A percentile compares a stretch with the other conserved stretches of the same genome.
These are phyloP conservation scores for Botrylloides violaceus DNA, from an alignment of 23 tunicate species.

Conservation along the genomic window DNA sequence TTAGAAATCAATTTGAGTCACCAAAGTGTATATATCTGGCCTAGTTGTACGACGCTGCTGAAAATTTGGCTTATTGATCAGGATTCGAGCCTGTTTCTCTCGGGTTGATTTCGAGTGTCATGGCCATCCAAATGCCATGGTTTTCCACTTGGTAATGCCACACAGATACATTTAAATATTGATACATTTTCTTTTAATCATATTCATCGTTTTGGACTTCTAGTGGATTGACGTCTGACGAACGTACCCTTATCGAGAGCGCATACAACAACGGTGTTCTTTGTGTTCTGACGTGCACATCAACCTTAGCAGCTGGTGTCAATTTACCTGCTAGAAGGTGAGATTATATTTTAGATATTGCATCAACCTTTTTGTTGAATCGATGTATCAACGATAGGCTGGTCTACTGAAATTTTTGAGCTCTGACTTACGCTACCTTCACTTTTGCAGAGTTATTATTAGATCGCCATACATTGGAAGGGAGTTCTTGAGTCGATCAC, in stretches of 20 bases:
- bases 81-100: no score
- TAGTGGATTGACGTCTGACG: slow-evolving; percentile 85
- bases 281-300: slow-evolving; percentile 77
- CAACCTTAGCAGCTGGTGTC: slow-evolving; percentile 97
- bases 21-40: background rate
- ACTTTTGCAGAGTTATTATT: slow-evolving; percentile 64
- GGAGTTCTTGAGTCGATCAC: slow-evolving; percentile 43
- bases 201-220: no score
- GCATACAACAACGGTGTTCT: slow-evolving; percentile 64
- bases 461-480: slow-evolving; percentile 73
- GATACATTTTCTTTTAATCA: no score
- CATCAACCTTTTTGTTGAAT: background rate
- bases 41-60: background rate
- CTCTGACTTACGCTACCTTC: background rate
- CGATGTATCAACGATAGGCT: no score
- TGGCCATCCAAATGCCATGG: no score
- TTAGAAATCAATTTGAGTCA: background rate
- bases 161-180: no score
- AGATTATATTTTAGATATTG: background rate
- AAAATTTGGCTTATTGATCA: background rate
- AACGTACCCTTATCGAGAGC: slow-evolving; percentile 72
- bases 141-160: no score
- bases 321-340: slow-evolving; percentile 95
- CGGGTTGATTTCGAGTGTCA: no score
- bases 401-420: no score